Base-by-base conservation (phyloP, 2,113 vertebrate species). In the Plotosus lineatus region DNA sequence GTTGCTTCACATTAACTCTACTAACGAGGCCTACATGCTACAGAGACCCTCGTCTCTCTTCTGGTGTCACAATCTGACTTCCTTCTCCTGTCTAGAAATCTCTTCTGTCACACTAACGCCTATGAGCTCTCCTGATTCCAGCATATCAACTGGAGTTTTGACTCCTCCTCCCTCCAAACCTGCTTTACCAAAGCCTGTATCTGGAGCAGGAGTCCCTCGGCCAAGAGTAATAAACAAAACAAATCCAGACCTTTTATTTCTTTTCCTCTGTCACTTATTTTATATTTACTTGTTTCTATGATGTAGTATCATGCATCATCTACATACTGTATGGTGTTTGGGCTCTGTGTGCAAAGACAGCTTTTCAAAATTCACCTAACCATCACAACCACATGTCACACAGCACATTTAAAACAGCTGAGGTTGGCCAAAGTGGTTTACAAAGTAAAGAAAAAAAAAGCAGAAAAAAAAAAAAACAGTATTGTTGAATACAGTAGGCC, bases 41-140 rank as follows among this genome's bases (percentile, higher is more conserved):
- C 93, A 94, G 90, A 94, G 95, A 91, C 93, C 93, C 76, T 92
- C 94, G 83, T 88, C 94, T 90, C 94, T 96, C 94, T 94, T 95
- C 92, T 96, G 96, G 96, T 92, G 86, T 91, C 94, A 92, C 91
- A 94, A 89, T 90, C 89, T 95, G 90, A 94, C 86, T 85, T 94
- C 95, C 77, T 87, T 94, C 89, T 95, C 95, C 88, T 96, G 92
- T 93, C 92, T 96, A 93, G 95, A 96, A 91, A 95, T 94, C 90
- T 95, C 95, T 89, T 97, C 96, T 86, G 92, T 96, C 91, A 95
- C 95, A 69, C 93, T 97, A 91, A 95, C 94, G 83, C 94, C 95
- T 86, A 93, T 95, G 94, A 96, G 93, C 91, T 95, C 93, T 78
- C 93, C 95, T 82, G 95, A 95, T 85, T 96, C 94, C 92, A 96